phyloP scores from a whole-genome alignment of 2,797 vertebrate species.

The Tragelaphus oryx region DNA sequence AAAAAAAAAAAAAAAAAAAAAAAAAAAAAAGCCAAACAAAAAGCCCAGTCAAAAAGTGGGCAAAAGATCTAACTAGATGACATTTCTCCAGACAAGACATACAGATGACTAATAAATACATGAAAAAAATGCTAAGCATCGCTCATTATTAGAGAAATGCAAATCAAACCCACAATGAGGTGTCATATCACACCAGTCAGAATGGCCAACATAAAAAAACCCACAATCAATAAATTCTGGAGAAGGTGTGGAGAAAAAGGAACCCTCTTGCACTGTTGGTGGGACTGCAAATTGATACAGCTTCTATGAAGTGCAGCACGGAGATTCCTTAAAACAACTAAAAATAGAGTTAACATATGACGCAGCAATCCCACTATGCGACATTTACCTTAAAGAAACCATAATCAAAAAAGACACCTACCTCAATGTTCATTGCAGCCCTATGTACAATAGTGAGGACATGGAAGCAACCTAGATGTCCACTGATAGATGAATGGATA shows the following conservation, averaged over 20 bases:
- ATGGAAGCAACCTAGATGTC: background rate
- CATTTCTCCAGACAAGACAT: background rate
- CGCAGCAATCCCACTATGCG: background rate
- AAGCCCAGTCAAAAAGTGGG: background rate
- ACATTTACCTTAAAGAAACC: background rate
- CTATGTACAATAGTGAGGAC: background rate
- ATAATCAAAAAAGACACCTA: background rate
- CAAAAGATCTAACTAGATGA: background rate
- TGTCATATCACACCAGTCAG: background rate
- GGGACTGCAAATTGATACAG: background rate
- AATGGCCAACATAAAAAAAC: background rate
- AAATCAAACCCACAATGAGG: background rate
- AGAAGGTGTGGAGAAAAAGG: background rate
- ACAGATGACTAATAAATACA: background rate
- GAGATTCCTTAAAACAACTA: background rate
- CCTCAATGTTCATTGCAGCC: background rate
- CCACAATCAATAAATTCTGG: background rate
- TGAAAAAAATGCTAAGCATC: background rate
- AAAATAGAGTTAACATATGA: background rate
- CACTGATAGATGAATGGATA: background rate
- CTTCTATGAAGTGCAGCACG: background rate
- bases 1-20: no score
- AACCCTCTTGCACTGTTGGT: background rate
- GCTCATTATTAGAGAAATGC: background rate
- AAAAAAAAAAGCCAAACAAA: background rate